Evolutionary conservation across 2,797 vertebrate genomes (phyloP), one percentile per base, ranked within the genome.

Genomic region (Gobionotothen gibberifrons): DNA sequence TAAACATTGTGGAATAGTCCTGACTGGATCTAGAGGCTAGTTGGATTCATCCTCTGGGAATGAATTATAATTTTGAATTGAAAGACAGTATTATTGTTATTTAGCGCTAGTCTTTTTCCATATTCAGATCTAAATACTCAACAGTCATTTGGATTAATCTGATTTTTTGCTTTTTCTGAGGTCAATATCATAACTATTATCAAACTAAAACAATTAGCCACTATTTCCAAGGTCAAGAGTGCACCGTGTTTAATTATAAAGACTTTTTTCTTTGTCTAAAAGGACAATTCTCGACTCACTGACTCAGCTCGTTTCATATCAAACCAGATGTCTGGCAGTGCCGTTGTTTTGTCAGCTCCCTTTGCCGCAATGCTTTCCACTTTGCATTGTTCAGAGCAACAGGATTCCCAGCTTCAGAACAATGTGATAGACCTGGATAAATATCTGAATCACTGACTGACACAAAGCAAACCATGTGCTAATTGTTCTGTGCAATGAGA

Each of bases 351-450:
- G 81, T 80, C 83, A 73, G 55, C 83, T 58, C 16, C 42, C 76
- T 74, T 76, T 53, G 69, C 62, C 52, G 69, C 79, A 81, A 69
- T 83, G 62, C 78, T 58, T 71, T 78, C 80, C 86, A 74, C 29
- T 82, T 87, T 69, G 83, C 78, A 86, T 90, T 90, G 88, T 90
- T 85, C 53, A 42, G 76, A 36, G 52, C 72, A 86, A 56, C 66
- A n/a, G 81, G 73, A 85, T 74, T 71, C 62, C 73, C 73, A 79
- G 87, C 81, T 79, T 86, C 58, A 42, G 85, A 85, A 90, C 89
- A 90, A 90, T 87, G 84, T 83, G 87, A 88, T 86, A 66, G 81
- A 84, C 81, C 89, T 81, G 79, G 87, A 87, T 87, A 78, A 87
- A 88, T 85, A 87, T 86, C 79, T 82, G 63, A 88, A 84, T 73